Evolutionary conservation across 2,797 vertebrate genomes (phyloP).

Genomic region (Pempheris klunzingeri): DNA sequence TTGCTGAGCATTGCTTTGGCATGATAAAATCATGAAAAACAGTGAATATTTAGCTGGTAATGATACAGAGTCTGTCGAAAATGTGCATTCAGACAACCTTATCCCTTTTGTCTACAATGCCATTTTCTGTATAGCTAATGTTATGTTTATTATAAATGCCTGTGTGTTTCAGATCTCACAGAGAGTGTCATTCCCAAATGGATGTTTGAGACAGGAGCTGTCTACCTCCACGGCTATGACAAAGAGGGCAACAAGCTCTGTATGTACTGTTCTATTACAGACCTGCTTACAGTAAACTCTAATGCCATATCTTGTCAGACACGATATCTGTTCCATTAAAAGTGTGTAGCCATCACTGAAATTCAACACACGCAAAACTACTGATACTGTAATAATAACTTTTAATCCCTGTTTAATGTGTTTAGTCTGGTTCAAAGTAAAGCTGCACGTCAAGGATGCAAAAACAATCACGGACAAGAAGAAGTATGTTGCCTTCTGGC

Average conservation of each 20-base stretch:
- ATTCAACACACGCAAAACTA: conserved; percentile 1
- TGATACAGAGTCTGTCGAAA: too few species aligned
- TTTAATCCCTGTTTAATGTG: conserved; percentile 9
- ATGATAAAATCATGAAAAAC: too few species aligned
- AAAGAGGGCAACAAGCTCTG: conserved; percentile 98
- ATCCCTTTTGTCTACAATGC: neutral
- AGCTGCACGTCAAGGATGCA: conserved; percentile 92
- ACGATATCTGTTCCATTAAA: neutral
- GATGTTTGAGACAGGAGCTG: conserved; percentile 92
- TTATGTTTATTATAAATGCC: neutral
- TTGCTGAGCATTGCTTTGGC: too few species aligned
- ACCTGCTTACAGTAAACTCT: neutral
- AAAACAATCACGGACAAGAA: conserved; percentile 94
- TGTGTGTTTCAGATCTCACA: conserved; percentile 88
- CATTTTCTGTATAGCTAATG: neutral
- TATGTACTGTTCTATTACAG: conserved; percentile 79
- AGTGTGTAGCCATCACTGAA: neutral
- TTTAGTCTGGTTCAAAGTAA: conserved; percentile 96
- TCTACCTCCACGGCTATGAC: conserved; percentile 97
- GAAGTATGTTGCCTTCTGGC: conserved; percentile 96
- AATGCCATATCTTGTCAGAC: neutral
- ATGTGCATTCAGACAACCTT: neutral
- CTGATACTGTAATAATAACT: neutral
- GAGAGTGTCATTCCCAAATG: conserved; percentile 92
- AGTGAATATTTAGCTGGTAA: too few species aligned